These are phyloP conservation scores for Tapirus indicus DNA, from an alignment of 2,797 vertebrate genomes.

Conservation along the genomic window DNA sequence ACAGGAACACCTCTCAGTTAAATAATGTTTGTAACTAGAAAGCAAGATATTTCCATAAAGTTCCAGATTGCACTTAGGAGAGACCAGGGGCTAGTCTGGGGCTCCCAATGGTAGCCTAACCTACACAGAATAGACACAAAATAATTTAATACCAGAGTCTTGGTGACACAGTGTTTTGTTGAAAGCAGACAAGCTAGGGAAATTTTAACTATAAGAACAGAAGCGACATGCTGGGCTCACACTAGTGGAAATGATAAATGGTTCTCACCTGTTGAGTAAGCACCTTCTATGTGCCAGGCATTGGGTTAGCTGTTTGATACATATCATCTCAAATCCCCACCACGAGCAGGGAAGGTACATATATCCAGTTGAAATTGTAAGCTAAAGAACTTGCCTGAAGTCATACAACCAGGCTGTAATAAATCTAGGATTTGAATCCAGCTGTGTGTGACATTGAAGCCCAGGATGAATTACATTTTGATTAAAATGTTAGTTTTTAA, in stretches of 20 bases:
- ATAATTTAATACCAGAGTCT: not conserved
- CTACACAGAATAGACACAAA: not conserved
- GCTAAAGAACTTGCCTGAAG: not conserved
- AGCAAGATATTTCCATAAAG: not conserved
- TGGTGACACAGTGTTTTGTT: not conserved
- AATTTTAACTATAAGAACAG: not conserved
- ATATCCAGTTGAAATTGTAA: not conserved
- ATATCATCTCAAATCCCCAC: not conserved
- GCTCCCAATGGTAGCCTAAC: not conserved
- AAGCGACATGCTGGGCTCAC: not conserved
- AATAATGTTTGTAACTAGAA: not conserved
- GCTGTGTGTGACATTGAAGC: not conserved
- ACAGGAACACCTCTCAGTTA: not conserved
- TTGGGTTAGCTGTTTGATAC: not conserved
- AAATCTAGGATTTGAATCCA: not conserved
- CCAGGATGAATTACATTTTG: not conserved
- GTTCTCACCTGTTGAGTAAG: not conserved
- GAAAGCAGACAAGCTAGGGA: not conserved
- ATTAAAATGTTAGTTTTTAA: not conserved
- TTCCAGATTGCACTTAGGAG: not conserved
- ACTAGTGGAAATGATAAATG: not conserved
- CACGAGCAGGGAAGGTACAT: no score
- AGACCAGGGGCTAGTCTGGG: not conserved
- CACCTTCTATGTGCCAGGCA: not conserved
- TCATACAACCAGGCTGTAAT: not conserved